Percentiles rank a stretch among this genome's conserved stretches.
Conservation (phyloP, 2,113 vertebrate species). For the Petrocephalus zakoni region DNA sequence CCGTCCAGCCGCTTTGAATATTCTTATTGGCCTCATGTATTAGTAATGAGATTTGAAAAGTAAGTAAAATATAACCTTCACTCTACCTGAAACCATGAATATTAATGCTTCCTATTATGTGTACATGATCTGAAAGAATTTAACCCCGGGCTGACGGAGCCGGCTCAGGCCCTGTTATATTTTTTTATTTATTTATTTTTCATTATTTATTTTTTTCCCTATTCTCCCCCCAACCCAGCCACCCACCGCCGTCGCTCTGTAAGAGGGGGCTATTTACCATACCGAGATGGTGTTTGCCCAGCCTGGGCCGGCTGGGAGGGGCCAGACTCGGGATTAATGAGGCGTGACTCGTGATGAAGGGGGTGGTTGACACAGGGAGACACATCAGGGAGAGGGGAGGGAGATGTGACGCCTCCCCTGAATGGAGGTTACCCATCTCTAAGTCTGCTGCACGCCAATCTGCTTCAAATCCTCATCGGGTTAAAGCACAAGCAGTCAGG, state of each 20-base stretch:
- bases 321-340: constrained; percentile 34
- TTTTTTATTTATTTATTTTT: not conserved
- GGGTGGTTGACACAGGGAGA: constrained; percentile 25
- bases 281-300: constrained; percentile 45
- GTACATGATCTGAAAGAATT: constrained; percentile 75
- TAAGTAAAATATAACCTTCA: constrained; percentile 77
- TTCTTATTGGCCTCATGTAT: constrained; percentile 74
- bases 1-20: constrained; percentile 72
- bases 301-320: not conserved
- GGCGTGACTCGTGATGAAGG: constrained; percentile 23
- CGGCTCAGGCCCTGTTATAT: not conserved
- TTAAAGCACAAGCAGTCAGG: not conserved
- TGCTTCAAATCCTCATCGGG: not conserved
- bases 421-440: not conserved
- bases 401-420: not conserved
- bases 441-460: not conserved
- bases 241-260: not conserved
- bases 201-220: not conserved
- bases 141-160: constrained; percentile 48
- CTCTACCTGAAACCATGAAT: constrained; percentile 74
- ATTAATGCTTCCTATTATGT: constrained; percentile 73
- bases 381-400: constrained; percentile 23
- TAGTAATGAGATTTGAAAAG: constrained; percentile 74
- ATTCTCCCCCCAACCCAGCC: not conserved
- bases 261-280: constrained; percentile 37